Evolutionary conservation across 2,113 vertebrate genomes (phyloP).

Genomic region (Myxocyprinus asiaticus): DNA sequence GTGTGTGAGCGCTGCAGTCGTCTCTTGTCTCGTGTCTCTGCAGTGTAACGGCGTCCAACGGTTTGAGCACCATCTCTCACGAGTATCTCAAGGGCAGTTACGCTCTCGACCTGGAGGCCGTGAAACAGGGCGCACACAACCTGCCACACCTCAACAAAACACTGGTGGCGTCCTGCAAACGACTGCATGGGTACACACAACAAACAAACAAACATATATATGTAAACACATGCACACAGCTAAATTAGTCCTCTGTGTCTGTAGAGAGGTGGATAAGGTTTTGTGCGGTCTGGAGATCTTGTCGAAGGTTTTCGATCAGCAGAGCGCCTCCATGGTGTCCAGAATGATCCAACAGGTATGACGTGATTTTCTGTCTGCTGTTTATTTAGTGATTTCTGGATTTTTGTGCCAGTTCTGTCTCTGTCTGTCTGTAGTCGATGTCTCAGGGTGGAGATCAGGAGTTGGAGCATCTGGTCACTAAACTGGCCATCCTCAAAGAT

Average conservation of each 20-base stretch:
- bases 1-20: neutral
- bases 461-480: constrained; percentile 89
- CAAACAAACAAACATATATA: constrained; percentile 12
- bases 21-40: constrained; percentile 1
- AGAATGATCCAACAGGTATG: constrained; percentile 93
- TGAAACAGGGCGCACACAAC: constrained; percentile 84
- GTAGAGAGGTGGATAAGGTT: constrained; percentile 93
- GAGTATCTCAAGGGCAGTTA: constrained; percentile 96
- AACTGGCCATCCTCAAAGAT: constrained; percentile 92
- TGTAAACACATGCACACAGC: constrained; percentile 1
- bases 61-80: constrained; percentile 88
- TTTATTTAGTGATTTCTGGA: neutral
- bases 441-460: constrained; percentile 90
- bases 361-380: neutral
- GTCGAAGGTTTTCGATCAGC: constrained; percentile 95
- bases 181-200: constrained; percentile 83
- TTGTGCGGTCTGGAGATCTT: constrained; percentile 91
- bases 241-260: neutral
- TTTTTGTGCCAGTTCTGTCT: neutral
- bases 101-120: constrained; percentile 89
- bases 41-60: constrained; percentile 78
- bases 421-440: constrained; percentile 69
- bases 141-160: constrained; percentile 93
- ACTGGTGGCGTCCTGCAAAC: constrained; percentile 87
- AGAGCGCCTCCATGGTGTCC: constrained; percentile 89